A percentile compares a stretch with the other conserved stretches of the same genome.
Conservation (phyloP, 2,113 vertebrate species). For the Tamias sibiricus region DNA sequence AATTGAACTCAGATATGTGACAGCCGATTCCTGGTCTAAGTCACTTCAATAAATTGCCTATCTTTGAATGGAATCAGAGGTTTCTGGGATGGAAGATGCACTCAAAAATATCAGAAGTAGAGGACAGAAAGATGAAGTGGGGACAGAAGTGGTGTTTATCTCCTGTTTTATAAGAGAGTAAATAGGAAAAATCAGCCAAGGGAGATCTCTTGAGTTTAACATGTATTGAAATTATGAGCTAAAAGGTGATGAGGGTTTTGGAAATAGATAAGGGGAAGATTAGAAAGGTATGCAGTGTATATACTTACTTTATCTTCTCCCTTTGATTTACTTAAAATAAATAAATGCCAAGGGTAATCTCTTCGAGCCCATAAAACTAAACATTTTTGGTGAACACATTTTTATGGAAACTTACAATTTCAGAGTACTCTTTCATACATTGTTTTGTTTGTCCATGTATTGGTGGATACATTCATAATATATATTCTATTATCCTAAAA, state of each 20-base stretch:
- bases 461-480: slow-evolving; percentile 40
- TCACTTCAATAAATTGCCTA: slow-evolving; percentile 40
- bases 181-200: background rate
- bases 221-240: slow-evolving; percentile 36
- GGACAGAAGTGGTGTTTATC: background rate
- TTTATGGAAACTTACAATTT: slow-evolving; percentile 29
- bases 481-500: slow-evolving; percentile 48
- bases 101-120: slow-evolving; percentile 22
- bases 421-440: slow-evolving; percentile 36
- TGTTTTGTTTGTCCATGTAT: slow-evolving; percentile 57
- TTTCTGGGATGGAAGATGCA: background rate
- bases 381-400: slow-evolving; percentile 6
- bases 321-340: slow-evolving; percentile 56
- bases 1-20: slow-evolving; percentile 55
- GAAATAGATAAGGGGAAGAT: background rate
- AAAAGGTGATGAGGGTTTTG: background rate
- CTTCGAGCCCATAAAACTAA: slow-evolving; percentile 43
- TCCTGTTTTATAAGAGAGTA: slow-evolving; percentile 3
- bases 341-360: slow-evolving; percentile 50
- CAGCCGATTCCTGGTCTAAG: slow-evolving; percentile 37
- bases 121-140: background rate
- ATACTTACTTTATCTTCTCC: slow-evolving; percentile 7
- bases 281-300: background rate
- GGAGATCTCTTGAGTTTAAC: background rate
- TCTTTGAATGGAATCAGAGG: slow-evolving; percentile 50